Percentiles rank a stretch among this genome's conserved stretches.
Evolutionary conservation across 2,113 vertebrate genomes (phyloP).

Genomic region (Collichthys lucidus): DNA sequence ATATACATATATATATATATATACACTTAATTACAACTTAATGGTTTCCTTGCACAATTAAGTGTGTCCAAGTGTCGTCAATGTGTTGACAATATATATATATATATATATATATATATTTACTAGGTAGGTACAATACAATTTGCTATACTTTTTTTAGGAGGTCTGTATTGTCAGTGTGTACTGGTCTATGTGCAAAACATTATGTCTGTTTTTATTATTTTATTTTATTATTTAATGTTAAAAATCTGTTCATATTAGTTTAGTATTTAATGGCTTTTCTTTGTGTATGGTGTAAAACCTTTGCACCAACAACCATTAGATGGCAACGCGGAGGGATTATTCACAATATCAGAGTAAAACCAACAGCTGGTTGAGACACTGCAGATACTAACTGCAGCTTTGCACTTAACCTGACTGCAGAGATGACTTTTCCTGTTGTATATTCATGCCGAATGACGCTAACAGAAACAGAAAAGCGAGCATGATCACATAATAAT

Average conservation of each 20-base stretch:
- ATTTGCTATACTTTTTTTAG: no score
- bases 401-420: background rate
- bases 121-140: no score
- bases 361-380: background rate
- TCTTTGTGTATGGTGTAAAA: background rate
- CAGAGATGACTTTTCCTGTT: background rate
- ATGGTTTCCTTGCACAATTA: background rate
- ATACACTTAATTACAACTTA: background rate
- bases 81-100: no score
- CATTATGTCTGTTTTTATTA: no score
- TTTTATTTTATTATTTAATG: no score
- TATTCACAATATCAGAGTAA: background rate
- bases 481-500: constrained; percentile 13
- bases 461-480: constrained; percentile 1
- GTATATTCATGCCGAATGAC: background rate
- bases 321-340: background rate
- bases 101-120: no score
- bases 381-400: constrained; percentile 13
- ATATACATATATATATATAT: no score
- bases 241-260: background rate
- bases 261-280: no score
- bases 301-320: no score
- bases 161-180: no score
- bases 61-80: background rate
- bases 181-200: no score